Percentiles rank a stretch among this genome's conserved stretches.
Evolutionary conservation across 2,888 invertebrate genomes (phyloP).

Genomic region (Arge pagana): DNA sequence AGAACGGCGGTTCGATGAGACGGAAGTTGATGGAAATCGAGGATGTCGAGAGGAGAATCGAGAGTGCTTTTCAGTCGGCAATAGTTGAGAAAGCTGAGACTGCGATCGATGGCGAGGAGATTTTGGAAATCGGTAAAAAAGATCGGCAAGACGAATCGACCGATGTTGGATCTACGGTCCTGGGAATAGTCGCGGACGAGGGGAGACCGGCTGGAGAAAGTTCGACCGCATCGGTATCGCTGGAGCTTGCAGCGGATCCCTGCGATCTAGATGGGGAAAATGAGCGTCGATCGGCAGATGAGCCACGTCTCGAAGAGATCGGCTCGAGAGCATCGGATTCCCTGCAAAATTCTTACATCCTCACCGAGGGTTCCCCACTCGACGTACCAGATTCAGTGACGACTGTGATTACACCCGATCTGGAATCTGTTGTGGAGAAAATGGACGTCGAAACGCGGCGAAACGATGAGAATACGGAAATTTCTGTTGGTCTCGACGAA

Average conservation of each 20-base stretch:
- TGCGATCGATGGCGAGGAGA: background rate
- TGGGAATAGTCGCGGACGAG: background rate
- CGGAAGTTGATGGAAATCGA: constrained; percentile 33
- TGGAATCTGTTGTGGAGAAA: constrained; percentile 29
- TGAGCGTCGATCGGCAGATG: background rate
- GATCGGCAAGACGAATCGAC: background rate
- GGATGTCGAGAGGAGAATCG: constrained; percentile 32
- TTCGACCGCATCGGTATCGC: constrained; percentile 5
- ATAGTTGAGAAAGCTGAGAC: constrained; percentile 1
- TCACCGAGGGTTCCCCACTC: constrained; percentile 51
- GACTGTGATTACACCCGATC: constrained; percentile 52
- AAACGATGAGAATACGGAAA: too few species aligned
- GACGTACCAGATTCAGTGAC: constrained; percentile 52
- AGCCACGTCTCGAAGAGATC: background rate
- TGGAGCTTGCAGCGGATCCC: constrained; percentile 18
- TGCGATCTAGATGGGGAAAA: constrained; percentile 13
- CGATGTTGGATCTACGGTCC: too few species aligned
- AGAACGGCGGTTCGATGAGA: constrained; percentile 12
- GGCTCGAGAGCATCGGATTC: constrained; percentile 1
- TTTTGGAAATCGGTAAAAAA: background rate
- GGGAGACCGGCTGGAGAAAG: background rate
- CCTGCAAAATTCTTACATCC: constrained; percentile 36
- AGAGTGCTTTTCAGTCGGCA: constrained; percentile 29
- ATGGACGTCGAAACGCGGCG: constrained; percentile 21
- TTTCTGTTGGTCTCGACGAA: too few species aligned